Conservation (phyloP, 2,113 vertebrate species). For the Pituophis catenifer region DNA sequence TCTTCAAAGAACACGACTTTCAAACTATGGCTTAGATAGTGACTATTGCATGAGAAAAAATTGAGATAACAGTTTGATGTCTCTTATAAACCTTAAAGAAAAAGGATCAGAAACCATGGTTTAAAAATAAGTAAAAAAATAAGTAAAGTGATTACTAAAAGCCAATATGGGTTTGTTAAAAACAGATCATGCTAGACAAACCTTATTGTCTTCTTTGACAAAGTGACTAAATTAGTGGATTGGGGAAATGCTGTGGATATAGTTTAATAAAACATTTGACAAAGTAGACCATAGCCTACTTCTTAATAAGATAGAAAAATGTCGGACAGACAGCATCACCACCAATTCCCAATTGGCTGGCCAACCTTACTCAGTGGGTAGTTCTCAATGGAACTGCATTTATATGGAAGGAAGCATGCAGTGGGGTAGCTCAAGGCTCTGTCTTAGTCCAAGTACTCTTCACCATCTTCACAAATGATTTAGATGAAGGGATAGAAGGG, state of each 20-base stretch:
- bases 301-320: neutral
- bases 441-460: neutral
- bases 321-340: neutral
- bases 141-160: neutral
- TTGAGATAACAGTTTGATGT: neutral
- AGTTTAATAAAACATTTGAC: neutral
- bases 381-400: neutral
- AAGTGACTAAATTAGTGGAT: neutral
- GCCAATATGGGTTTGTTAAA: neutral
- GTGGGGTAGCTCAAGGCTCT: neutral
- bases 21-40: conserved; percentile 5
- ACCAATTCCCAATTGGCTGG: neutral
- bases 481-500: neutral
- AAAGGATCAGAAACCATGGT: neutral
- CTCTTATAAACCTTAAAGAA: neutral
- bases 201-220: neutral
- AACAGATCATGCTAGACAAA: neutral
- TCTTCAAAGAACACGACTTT: neutral
- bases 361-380: neutral
- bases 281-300: neutral
- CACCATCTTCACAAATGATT: neutral
- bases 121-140: neutral
- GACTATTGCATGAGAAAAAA: neutral
- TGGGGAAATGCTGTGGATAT: neutral
- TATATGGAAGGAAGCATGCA: neutral